Conservation (phyloP, 2,113 vertebrate species). For the Pachyramphus minor region DNA sequence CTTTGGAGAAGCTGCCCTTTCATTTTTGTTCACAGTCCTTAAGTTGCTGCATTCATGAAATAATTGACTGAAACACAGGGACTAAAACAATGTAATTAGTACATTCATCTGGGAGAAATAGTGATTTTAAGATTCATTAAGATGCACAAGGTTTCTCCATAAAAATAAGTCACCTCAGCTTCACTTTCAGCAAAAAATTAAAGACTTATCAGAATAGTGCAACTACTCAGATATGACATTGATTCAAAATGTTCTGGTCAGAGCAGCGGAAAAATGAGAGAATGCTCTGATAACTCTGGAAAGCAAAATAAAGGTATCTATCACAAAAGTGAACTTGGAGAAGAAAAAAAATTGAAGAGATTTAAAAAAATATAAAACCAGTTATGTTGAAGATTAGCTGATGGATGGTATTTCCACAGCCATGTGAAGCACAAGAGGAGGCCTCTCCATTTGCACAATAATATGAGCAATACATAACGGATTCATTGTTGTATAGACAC, state of each 20-base stretch:
- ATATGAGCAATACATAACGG: neutral
- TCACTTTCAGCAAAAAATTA: neutral
- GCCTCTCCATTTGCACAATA: neutral
- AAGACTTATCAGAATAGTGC: neutral
- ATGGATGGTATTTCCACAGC: neutral
- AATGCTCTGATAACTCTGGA: neutral
- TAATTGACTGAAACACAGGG: neutral
- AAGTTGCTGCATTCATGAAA: neutral
- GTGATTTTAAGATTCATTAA: neutral
- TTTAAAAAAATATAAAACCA: neutral
- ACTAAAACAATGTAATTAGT: neutral
- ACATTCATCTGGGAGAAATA: neutral
- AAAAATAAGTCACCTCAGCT: neutral
- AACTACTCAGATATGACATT: neutral
- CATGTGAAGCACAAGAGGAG: neutral
- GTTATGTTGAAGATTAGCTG: neutral
- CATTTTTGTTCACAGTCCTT: neutral
- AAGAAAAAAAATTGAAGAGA: neutral
- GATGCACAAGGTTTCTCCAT: neutral
- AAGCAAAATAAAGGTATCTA: neutral
- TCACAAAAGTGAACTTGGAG: neutral
- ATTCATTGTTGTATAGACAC: neutral
- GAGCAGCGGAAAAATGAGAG: neutral
- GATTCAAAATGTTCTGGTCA: neutral
- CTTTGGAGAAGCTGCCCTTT: neutral